Conservation (phyloP, 2,888 invertebrate genomes). For the Andrena haemorrhoa region DNA sequence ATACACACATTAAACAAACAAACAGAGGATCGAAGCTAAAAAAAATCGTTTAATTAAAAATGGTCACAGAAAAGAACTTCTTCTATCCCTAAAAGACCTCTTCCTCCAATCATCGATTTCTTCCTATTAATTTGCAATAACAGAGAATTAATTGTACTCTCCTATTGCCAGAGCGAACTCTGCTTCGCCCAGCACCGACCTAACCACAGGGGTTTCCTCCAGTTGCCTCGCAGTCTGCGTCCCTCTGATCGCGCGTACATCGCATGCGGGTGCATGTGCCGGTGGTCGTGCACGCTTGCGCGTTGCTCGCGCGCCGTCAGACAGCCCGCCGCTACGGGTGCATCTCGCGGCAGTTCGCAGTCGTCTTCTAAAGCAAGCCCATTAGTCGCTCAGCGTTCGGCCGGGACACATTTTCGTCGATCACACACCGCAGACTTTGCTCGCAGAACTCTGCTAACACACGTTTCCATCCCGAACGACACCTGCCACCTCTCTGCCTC, state of each 20-base stretch:
- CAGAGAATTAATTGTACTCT: background rate
- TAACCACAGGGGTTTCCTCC: constrained; percentile 28
- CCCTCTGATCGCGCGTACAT: constrained; percentile 59
- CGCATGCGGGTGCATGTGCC: constrained; percentile 73
- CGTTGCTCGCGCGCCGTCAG: constrained; percentile 75
- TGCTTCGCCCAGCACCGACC: background rate
- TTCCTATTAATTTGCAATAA: background rate
- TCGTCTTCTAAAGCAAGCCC: constrained; percentile 79
- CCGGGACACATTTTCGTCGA: constrained; percentile 60
- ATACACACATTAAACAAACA: too few relatives aligned
- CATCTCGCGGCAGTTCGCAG: constrained; percentile 81
- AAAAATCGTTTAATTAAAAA: too few relatives aligned
- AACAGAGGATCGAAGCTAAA: too few relatives aligned
- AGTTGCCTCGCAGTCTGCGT: constrained; percentile 44
- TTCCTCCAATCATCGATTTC: background rate
- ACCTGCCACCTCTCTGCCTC: background rate
- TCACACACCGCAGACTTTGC: constrained; percentile 8
- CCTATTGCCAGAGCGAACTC: background rate
- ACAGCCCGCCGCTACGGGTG: constrained; percentile 80
- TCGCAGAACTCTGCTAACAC: background rate
- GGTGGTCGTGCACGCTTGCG: constrained; percentile 79
- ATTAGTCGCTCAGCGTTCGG: constrained; percentile 77
- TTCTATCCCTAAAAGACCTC: background rate
- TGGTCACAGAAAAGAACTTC: too few relatives aligned
- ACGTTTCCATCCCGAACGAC: background rate